Conservation (phyloP, 1,140 invertebrate genomes). For the Pollicipes pollicipes region DNA sequence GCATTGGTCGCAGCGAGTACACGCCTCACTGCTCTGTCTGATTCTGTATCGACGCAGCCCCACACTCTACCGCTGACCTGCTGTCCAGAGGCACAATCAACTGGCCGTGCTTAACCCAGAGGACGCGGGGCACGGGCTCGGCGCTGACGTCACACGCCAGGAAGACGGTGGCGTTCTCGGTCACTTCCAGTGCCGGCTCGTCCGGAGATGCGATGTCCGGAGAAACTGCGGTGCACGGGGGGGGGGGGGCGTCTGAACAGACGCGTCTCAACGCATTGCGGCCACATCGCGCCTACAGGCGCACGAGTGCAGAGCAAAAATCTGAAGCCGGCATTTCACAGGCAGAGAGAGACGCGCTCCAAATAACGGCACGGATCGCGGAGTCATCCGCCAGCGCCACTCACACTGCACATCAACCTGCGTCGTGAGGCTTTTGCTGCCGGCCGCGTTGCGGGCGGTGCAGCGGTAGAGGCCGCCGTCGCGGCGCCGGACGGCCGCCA, state of each 20-base stretch:
- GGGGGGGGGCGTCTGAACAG: too few species aligned
- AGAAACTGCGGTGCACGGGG: background rate
- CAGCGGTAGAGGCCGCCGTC: slow-evolving; percentile 28
- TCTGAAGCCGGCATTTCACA: too few species aligned
- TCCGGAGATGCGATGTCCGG: background rate
- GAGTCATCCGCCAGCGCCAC: too few species aligned
- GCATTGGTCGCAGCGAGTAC: too few species aligned
- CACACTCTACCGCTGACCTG: background rate
- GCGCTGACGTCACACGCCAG: background rate
- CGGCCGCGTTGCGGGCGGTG: slow-evolving; percentile 25
- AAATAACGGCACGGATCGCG: too few species aligned
- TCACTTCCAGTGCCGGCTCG: background rate
- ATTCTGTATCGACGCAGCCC: too few species aligned
- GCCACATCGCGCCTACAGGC: too few species aligned
- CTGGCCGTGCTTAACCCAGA: background rate
- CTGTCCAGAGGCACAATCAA: background rate
- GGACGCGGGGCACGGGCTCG: background rate
- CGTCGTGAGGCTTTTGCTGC: slow-evolving; percentile 21
- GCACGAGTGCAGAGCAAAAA: too few species aligned
- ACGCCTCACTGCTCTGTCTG: too few species aligned
- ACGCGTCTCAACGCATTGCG: too few species aligned
- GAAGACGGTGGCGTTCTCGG: background rate
- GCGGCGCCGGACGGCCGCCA: slow-evolving; percentile 24
- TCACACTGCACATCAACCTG: slow-evolving; percentile 22
- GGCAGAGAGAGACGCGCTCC: too few species aligned